A percentile compares a stretch with the other conserved stretches of the same genome.
These are phyloP conservation scores for Strongylocentrotus purpuratus DNA, from an alignment of 35 echinoderm and acorn worm genomes.

Conservation along the genomic window DNA sequence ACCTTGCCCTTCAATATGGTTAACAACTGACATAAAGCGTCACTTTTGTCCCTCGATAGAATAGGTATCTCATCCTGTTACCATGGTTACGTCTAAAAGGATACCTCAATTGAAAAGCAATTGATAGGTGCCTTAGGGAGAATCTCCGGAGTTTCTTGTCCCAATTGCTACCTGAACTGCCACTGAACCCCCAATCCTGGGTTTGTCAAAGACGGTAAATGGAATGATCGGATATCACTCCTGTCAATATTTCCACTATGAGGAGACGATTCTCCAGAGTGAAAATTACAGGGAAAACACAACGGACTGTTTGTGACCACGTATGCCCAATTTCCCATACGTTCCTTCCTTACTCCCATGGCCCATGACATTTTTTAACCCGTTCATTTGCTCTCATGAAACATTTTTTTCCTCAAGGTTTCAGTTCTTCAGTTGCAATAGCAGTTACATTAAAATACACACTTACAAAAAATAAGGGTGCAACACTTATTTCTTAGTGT, in stretches of 20 bases:
- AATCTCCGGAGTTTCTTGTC: background rate
- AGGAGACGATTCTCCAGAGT: background rate
- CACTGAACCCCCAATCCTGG: background rate
- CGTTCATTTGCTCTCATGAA: too few species aligned
- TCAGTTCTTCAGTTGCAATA: too few species aligned
- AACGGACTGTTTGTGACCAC: background rate
- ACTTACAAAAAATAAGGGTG: too few species aligned
- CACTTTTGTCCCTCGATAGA: too few species aligned
- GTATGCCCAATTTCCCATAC: background rate
- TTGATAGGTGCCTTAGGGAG: background rate
- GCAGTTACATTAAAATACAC: too few species aligned
- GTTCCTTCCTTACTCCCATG: background rate
- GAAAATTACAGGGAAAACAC: background rate
- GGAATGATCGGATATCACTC: background rate
- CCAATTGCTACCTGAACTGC: background rate
- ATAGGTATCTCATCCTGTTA: too few species aligned
- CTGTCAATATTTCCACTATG: background rate
- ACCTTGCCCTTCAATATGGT: too few species aligned
- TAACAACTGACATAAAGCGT: too few species aligned
- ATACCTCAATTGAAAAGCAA: background rate
- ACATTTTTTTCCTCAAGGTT: too few species aligned
- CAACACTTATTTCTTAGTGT: too few species aligned
- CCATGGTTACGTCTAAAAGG: too few species aligned
- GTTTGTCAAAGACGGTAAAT: background rate
- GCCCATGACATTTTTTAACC: too few species aligned